Evolutionary conservation across 2,113 vertebrate genomes (phyloP), one percentile per base, ranked within the genome.

Genomic region (Charina bottae): DNA sequence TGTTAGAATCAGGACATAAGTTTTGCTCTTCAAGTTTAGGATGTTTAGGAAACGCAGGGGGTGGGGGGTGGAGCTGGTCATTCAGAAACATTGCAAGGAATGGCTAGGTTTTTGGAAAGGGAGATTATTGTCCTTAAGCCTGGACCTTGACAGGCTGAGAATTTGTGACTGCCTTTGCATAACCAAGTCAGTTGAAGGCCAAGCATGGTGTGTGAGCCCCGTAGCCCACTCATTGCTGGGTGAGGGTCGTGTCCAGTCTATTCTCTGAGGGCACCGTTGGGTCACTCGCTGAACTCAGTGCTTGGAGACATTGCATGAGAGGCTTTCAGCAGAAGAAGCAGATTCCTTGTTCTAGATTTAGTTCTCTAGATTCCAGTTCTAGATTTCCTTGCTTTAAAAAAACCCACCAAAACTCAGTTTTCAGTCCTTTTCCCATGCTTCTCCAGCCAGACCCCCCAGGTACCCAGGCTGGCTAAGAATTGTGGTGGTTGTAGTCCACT

Each of bases 1-100:
- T 56, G 37, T 72, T 93, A 85, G 95, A 95, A 95, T 92, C 87
- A 92, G 93, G 94, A 94, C 92, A 92, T 94, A 95, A 26, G 84
- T 94, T 93, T 95, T 94, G 92, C 17, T 42, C 37, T 49, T 58
- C 11, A 60, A 0, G 0, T 46, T 62, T 6, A 94, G 95, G 91
- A 10, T 4, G 0, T 46, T 59, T 6, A 94, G 95, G 91, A 24
- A 6, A 42, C 3, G 42, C 2, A 3, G 42, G 2, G 42, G 42
- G 42, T 42, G 49, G 7, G 0, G 0, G 1, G 89, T 23, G 33
- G 49, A 49, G 72, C 33, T 21, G 3, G 17, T 37, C 19, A 21
- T 21, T 78, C 28, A 33, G 33, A 23, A 78, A 42, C 33, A 9
- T 10, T 7, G 33, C 68, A 78, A 78, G 33, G 42, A 21, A 19